These are phyloP conservation scores for Brachypalpus laphriformis DNA, from an alignment of 2,888 invertebrate genomes.

Conservation along the genomic window DNA sequence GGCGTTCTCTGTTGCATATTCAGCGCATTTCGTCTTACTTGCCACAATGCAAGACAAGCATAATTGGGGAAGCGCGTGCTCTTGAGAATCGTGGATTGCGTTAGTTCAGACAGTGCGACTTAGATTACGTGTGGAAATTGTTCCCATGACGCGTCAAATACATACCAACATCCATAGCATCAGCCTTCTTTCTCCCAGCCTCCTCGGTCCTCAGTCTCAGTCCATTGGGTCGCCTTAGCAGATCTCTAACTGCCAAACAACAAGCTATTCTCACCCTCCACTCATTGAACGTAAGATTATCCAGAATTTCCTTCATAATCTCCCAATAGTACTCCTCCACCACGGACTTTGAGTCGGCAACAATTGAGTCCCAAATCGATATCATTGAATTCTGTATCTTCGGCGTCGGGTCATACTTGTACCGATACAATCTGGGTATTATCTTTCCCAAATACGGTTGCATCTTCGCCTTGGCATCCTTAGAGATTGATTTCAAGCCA, in stretches of 20 bases:
- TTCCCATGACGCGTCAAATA: slow-evolving; percentile 1
- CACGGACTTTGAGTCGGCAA: slow-evolving; percentile 92
- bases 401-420: slow-evolving; percentile 95
- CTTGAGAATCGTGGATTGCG: no score
- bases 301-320: slow-evolving; percentile 88
- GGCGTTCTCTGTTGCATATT: no score
- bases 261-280: slow-evolving; percentile 96
- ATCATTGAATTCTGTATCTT: slow-evolving; percentile 96
- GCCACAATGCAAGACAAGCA: no score
- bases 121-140: no score
- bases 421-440: slow-evolving; percentile 92
- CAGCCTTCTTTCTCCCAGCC: slow-evolving; percentile 21
- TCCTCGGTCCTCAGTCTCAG: slow-evolving; percentile 80
- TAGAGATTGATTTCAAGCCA: slow-evolving; percentile 94
- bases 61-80: no score
- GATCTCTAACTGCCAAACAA: slow-evolving; percentile 93
- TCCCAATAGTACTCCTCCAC: slow-evolving; percentile 84
- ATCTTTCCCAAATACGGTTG: slow-evolving; percentile 92
- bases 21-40: no score
- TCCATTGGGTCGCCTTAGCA: slow-evolving; percentile 86
- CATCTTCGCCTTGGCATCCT: slow-evolving; percentile 92
- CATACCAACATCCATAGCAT: slow-evolving; percentile 77
- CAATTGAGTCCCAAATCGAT: slow-evolving; percentile 96
- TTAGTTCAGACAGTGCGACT: no score
- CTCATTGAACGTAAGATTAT: slow-evolving; percentile 91